phyloP scores from a whole-genome alignment of 2,797 vertebrate species.

The Enteromius thamalakanensis region DNA sequence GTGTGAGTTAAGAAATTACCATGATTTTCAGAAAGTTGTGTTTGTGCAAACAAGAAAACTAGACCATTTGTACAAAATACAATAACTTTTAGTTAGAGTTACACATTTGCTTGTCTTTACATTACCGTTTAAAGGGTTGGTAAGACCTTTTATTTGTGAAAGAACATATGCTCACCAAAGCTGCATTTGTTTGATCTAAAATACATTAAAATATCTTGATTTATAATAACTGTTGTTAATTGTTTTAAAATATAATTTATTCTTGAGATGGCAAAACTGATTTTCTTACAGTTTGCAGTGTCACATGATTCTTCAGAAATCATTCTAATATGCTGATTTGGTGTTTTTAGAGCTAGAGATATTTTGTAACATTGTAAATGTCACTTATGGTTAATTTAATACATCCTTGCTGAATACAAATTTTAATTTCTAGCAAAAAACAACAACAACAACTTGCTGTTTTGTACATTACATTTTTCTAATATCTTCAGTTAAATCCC shows the following conservation, averaged over 20 bases:
- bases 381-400: neutral
- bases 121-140: neutral
- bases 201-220: neutral
- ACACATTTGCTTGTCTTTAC: neutral
- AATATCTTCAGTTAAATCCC: constrained; percentile 38
- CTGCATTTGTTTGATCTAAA: neutral
- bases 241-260: neutral
- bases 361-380: neutral
- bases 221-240: neutral
- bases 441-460: neutral
- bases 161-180: neutral
- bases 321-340: neutral
- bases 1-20: neutral
- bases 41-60: constrained; percentile 2
- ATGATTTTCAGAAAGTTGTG: neutral
- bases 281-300: neutral
- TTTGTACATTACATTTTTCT: neutral
- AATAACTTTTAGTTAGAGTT: neutral
- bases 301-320: neutral
- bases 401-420: neutral
- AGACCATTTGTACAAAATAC: neutral
- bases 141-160: neutral
- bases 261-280: neutral
- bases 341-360: neutral
- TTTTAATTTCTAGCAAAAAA: neutral